Percentiles rank a stretch among this genome's conserved stretches.
Conservation (phyloP, 2,113 vertebrate genomes). For the Suricata suricatta region DNA sequence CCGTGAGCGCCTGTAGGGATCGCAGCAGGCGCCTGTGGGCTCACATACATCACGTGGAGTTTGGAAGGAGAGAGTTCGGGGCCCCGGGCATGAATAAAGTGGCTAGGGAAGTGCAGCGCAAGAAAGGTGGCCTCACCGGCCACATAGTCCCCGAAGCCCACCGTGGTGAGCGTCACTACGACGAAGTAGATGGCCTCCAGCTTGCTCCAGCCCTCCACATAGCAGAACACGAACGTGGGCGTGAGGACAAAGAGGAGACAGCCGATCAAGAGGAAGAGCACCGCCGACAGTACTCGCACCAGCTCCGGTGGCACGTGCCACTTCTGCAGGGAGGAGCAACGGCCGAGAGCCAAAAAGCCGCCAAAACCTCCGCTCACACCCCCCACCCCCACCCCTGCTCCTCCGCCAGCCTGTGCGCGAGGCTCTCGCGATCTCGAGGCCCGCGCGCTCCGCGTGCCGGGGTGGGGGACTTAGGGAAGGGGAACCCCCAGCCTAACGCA, state of each 20-base stretch:
- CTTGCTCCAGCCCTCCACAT: conserved; percentile 89
- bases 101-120: background rate
- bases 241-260: conserved; percentile 92
- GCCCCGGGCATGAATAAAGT: background rate
- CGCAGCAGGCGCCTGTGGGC: background rate
- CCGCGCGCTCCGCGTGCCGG: background rate
- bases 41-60: background rate
- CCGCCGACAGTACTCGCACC: conserved; percentile 90
- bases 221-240: conserved; percentile 90
- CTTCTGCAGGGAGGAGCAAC: conserved; percentile 81
- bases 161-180: conserved; percentile 93
- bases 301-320: conserved; percentile 89
- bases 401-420: background rate
- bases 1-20: background rate
- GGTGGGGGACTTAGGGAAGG: background rate
- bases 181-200: conserved; percentile 94
- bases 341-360: background rate
- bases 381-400: background rate
- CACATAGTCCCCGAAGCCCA: conserved; percentile 94
- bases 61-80: background rate
- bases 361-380: background rate
- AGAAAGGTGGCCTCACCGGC: conserved; percentile 85
- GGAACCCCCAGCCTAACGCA: background rate
- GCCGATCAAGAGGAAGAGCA: conserved; percentile 93
- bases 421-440: background rate